Conservation (phyloP, 2,113 vertebrate species). For the Macrotus californicus region DNA sequence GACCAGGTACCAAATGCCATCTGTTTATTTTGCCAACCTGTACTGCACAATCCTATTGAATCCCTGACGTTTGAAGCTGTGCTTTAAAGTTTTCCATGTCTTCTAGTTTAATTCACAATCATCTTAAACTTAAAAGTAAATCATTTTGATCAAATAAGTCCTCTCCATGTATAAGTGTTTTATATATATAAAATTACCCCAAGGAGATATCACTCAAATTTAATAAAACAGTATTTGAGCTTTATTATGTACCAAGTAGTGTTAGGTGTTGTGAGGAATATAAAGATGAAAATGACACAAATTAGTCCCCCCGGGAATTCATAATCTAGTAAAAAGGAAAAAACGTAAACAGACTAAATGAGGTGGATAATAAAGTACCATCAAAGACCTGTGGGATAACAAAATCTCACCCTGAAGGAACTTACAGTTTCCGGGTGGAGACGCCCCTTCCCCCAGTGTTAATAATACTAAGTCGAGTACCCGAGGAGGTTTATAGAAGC, state of each 20-base stretch:
- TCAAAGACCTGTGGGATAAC: not conserved
- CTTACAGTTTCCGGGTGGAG: not conserved
- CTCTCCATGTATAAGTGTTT: not conserved
- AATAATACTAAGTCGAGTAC: not conserved
- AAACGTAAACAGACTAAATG: not conserved
- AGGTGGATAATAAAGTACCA: not conserved
- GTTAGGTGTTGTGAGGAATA: not conserved
- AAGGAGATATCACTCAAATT: not conserved
- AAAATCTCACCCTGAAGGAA: not conserved
- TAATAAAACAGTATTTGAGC: not conserved
- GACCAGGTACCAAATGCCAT: not conserved
- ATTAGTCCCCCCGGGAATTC: not conserved
- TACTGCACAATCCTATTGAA: not conserved
- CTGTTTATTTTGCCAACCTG: not conserved
- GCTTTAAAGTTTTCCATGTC: not conserved
- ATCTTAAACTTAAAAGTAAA: not conserved
- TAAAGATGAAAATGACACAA: not conserved
- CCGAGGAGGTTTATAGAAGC: not conserved
- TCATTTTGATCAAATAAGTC: not conserved
- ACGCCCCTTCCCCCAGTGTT: not conserved
- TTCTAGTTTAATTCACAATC: not conserved
- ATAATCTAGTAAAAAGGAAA: not conserved
- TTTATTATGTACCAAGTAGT: not conserved
- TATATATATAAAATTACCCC: constrained; percentile 17
- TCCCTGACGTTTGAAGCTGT: not conserved